A percentile compares a stretch with the other conserved stretches of the same genome.
Conservation (phyloP, 2,797 vertebrate genomes). For the Sebastes vulpes region DNA sequence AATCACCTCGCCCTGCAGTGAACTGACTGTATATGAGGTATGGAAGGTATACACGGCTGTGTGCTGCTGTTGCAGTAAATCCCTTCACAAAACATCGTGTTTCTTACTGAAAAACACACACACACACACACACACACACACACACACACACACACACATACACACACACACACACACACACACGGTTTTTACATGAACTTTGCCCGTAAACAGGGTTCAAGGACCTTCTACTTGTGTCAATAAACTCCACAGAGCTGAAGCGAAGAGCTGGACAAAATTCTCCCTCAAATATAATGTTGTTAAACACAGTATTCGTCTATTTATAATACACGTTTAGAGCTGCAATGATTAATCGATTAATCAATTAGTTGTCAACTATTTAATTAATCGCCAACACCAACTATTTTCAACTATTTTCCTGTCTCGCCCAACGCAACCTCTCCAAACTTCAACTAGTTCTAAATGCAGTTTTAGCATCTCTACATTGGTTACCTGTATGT, state of each 20-base stretch:
- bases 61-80: slow-evolving; percentile 1
- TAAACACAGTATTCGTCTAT: neutral
- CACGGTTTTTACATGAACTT: slow-evolving; percentile 60
- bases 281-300: neutral
- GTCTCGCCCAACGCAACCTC: too few species aligned
- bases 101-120: slow-evolving; percentile 42
- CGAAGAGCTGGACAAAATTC: neutral
- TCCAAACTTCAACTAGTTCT: too few species aligned
- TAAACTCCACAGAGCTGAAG: slow-evolving; percentile 11
- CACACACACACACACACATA: neutral
- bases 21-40: neutral
- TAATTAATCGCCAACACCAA: too few species aligned
- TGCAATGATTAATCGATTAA: too few species aligned
- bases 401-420: too few species aligned
- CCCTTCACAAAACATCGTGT: slow-evolving; percentile 38
- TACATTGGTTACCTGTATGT: too few species aligned
- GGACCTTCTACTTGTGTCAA: slow-evolving; percentile 57
- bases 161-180: neutral
- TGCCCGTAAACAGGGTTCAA: slow-evolving; percentile 56
- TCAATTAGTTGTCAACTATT: too few species aligned
- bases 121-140: slow-evolving; percentile 5
- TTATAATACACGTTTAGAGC: neutral
- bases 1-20: neutral
- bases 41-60: neutral
- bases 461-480: too few species aligned